Conservation (phyloP, 1,140 invertebrate genomes). For the Plectrocnemia conspersa region DNA sequence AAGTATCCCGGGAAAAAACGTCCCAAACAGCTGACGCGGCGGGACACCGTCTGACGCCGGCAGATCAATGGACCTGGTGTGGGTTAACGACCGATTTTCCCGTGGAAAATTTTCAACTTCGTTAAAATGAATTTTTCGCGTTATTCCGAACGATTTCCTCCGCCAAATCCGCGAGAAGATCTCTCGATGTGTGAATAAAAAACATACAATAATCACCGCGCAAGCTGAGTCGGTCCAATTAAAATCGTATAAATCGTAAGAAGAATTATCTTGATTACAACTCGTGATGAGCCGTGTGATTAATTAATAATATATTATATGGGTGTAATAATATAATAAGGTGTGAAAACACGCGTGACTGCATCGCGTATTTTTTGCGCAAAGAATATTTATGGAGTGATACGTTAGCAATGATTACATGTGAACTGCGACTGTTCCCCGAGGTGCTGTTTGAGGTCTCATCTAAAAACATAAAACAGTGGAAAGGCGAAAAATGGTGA, state of each 20-base stretch:
- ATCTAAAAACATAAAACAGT: constrained; percentile 12
- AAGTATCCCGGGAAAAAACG: constrained; percentile 1
- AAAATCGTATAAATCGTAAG: too few relatives aligned
- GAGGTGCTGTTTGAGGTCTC: constrained; percentile 27
- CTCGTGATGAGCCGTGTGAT: too few relatives aligned
- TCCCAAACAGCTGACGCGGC: constrained; percentile 23
- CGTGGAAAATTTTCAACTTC: constrained; percentile 8
- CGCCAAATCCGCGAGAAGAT: too few relatives aligned
- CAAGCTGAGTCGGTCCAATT: too few relatives aligned
- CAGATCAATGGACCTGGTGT: constrained; percentile 22
- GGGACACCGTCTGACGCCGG: constrained; percentile 10
- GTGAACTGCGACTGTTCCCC: constrained; percentile 23
- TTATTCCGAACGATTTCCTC: too few relatives aligned
- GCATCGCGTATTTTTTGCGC: constrained; percentile 26
- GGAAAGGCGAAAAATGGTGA: constrained; percentile 15
- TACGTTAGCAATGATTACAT: constrained; percentile 33
- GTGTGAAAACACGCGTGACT: too few relatives aligned
- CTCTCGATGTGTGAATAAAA: too few relatives aligned
- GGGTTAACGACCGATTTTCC: constrained; percentile 15
- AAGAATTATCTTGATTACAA: too few relatives aligned
- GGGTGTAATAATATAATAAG: too few relatives aligned
- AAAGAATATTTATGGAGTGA: constrained; percentile 34
- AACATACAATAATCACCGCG: too few relatives aligned
- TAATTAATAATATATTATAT: too few relatives aligned
- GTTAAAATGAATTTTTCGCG: too few relatives aligned